A percentile compares a stretch with the other conserved stretches of the same genome.
These are phyloP conservation scores for Trisateles emortualis DNA, from an alignment of 2,888 invertebrate genomes.

Conservation along the genomic window DNA sequence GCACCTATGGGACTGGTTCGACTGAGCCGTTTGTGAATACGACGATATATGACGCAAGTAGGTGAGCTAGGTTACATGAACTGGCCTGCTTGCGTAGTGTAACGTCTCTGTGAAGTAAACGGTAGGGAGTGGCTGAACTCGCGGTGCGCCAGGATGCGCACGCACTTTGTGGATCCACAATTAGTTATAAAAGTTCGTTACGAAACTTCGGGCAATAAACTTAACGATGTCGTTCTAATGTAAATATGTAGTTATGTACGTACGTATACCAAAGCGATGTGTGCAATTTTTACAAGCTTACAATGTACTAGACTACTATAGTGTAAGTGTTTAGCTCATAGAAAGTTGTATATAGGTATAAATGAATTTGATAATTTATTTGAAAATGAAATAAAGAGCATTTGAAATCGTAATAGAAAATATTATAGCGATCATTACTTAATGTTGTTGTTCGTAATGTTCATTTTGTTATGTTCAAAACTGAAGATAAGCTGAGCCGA, in stretches of 20 bases:
- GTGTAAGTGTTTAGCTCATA: constrained; percentile 67
- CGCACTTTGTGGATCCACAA: constrained; percentile 18
- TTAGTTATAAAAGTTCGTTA: constrained; percentile 49
- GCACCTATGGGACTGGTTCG: constrained; percentile 83
- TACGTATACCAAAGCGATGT: constrained; percentile 86
- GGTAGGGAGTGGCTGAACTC: background rate
- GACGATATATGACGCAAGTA: background rate
- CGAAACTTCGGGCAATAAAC: constrained; percentile 80
- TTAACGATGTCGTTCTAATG: constrained; percentile 74
- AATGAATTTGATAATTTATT: constrained; percentile 52
- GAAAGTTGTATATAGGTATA: constrained; percentile 60
- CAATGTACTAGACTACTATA: constrained; percentile 71
- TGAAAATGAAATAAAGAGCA: constrained; percentile 41
- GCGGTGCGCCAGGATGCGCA: constrained; percentile 25
- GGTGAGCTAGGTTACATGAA: no score
- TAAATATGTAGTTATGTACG: constrained; percentile 85
- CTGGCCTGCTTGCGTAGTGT: constrained; percentile 1
- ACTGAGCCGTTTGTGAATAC: constrained; percentile 55
- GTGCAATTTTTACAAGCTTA: constrained; percentile 87
- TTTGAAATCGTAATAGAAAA: constrained; percentile 37
- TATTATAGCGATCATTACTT: constrained; percentile 30
- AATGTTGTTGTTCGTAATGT: constrained; percentile 37
- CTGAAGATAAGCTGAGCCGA: constrained; percentile 7
- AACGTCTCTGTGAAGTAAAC: constrained; percentile 4
- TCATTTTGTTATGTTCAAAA: constrained; percentile 23